phyloP scores from a whole-genome alignment of 2,113 vertebrate species.

The Sarotherodon lohbergeri region DNA sequence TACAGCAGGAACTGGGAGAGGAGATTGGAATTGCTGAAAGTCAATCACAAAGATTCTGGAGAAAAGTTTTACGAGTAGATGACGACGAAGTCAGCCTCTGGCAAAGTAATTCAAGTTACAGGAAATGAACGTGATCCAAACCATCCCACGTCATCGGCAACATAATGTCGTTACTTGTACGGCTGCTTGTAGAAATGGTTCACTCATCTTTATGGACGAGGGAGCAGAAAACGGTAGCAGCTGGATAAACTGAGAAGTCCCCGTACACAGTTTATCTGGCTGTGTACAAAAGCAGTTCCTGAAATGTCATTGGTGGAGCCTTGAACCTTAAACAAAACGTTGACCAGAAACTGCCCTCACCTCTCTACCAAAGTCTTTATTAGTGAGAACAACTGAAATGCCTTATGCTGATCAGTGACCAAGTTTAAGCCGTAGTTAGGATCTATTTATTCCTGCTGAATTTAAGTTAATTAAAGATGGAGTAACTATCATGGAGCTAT shows the following conservation, averaged over 20 bases:
- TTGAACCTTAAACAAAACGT: neutral
- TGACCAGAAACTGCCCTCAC: neutral
- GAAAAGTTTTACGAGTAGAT: fast-evolving
- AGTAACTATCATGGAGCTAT: neutral
- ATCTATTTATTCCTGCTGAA: neutral
- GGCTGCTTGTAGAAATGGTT: neutral
- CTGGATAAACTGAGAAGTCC: neutral
- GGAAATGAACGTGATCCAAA: neutral
- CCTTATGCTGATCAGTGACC: neutral
- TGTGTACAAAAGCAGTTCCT: neutral
- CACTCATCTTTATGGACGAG: neutral
- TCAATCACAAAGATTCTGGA: neutral
- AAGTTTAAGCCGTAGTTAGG: neutral
- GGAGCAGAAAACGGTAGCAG: neutral
- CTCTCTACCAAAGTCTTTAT: neutral
- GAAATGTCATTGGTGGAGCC: neutral
- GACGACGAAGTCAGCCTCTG: neutral
- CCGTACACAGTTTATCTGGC: neutral
- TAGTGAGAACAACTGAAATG: neutral
- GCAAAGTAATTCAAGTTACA: neutral
- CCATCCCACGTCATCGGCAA: fast-evolving
- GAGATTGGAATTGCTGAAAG: neutral
- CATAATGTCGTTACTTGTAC: neutral
- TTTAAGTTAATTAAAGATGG: neutral
- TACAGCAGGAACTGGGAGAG: neutral